phyloP scores from a whole-genome alignment of 2,888 invertebrate genomes.

The Agriopis marginaria region DNA sequence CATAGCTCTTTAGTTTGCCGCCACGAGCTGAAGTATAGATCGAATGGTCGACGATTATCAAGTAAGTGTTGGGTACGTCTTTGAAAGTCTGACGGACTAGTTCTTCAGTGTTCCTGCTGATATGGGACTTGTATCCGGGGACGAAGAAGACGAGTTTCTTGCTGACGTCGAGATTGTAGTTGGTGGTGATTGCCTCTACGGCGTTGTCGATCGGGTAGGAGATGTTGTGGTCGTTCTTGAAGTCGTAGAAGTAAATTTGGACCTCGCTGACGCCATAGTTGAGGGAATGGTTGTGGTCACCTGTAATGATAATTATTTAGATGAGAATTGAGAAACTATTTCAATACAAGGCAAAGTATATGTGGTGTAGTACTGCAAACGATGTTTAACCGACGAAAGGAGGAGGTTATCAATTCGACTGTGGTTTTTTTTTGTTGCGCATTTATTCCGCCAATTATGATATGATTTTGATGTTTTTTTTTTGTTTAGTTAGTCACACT shows the following conservation, averaged over 20 bases:
- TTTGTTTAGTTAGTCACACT: no score
- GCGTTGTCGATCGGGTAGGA: slow-evolving; percentile 67
- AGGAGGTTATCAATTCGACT: no score
- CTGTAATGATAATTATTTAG: slow-evolving; percentile 52
- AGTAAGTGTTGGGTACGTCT: slow-evolving; percentile 68
- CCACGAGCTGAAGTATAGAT: slow-evolving; percentile 70
- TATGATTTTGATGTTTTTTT: no score
- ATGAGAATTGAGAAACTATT: not conserved
- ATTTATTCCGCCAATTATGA: no score
- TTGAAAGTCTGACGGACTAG: slow-evolving; percentile 71
- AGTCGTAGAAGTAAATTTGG: slow-evolving; percentile 76
- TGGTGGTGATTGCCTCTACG: slow-evolving; percentile 60
- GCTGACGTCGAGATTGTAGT: slow-evolving; percentile 70
- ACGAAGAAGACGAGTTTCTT: slow-evolving; percentile 75
- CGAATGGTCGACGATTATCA: slow-evolving; percentile 78
- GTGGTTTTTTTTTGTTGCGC: no score
- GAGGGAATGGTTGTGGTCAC: slow-evolving; percentile 70
- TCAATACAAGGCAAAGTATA: not conserved
- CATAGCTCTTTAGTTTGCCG: slow-evolving; percentile 72
- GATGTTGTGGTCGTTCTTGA: slow-evolving; percentile 73
- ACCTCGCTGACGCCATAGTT: slow-evolving; percentile 67
- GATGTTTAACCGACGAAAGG: no score
- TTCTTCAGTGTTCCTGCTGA: slow-evolving; percentile 70
- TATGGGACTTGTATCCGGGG: slow-evolving; percentile 78
- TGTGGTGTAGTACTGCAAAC: not conserved